Conservation (phyloP, 2,113 vertebrate genomes). For the Apodemus sylvaticus region DNA sequence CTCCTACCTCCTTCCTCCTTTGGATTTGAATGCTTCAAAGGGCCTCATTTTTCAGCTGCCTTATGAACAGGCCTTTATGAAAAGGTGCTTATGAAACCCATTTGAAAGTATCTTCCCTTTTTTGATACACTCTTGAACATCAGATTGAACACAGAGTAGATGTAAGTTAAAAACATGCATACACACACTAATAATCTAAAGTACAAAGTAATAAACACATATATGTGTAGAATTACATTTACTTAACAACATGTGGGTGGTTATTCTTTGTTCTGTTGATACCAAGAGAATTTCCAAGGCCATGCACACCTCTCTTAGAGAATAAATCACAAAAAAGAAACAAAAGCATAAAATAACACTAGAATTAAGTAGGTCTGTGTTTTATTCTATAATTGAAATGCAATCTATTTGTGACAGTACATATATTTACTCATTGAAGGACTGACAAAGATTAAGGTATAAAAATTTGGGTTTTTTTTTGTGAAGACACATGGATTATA, state of each 20-base stretch:
- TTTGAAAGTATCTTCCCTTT: neutral
- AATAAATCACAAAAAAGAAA: conserved; percentile 19
- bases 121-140: neutral
- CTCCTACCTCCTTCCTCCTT: neutral
- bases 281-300: neutral
- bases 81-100: neutral
- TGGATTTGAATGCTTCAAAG: neutral
- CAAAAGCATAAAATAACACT: neutral
- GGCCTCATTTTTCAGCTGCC: neutral
- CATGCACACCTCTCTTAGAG: neutral
- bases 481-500: neutral
- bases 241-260: neutral
- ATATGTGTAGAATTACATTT: neutral
- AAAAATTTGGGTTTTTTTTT: too few relatives aligned
- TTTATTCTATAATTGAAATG: neutral
- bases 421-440: neutral
- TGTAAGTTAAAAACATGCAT: neutral
- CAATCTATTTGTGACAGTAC: neutral
- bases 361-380: neutral
- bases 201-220: neutral
- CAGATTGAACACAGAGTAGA: neutral
- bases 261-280: neutral
- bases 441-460: neutral
- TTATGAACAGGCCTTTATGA: neutral
- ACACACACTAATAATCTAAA: neutral